A percentile compares a stretch with the other conserved stretches of the same genome.
These are phyloP conservation scores for Carollia perspicillata DNA, from an alignment of 2,113 vertebrate genomes.

Conservation along the genomic window DNA sequence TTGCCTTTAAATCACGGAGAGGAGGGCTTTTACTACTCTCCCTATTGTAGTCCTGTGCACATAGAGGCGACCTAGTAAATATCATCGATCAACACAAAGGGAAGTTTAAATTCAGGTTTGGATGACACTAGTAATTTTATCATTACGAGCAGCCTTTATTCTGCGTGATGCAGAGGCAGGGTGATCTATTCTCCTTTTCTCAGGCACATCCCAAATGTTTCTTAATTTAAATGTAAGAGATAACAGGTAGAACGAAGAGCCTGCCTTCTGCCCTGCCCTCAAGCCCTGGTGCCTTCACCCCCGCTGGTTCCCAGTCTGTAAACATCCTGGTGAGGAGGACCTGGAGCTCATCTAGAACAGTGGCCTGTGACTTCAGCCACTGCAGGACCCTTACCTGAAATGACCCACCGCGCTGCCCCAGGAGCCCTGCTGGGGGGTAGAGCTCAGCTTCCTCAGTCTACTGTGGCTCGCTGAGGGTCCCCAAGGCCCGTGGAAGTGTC, in stretches of 20 bases:
- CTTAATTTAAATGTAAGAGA: background rate
- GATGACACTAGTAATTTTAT: background rate
- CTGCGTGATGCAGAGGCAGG: rapidly evolving
- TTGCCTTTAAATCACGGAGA: background rate
- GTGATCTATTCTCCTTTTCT: background rate
- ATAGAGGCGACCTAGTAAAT: background rate
- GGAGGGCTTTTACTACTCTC: background rate
- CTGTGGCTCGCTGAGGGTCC: rapidly evolving
- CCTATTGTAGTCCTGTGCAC: rapidly evolving
- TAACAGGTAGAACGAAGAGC: background rate
- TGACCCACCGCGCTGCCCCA: rapidly evolving
- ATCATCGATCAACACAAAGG: background rate
- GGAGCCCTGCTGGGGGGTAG: rapidly evolving
- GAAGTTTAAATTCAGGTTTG: background rate
- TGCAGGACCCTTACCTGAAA: rapidly evolving
- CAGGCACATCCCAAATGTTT: background rate
- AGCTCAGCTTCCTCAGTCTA: rapidly evolving
- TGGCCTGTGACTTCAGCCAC: no score
- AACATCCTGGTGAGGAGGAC: no score
- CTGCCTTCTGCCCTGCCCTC: background rate
- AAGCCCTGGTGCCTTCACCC: rapidly evolving
- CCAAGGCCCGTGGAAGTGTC: background rate
- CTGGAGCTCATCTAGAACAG: rapidly evolving
- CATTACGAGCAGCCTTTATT: background rate
- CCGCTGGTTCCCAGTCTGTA: rapidly evolving